Conservation (phyloP, 1,140 invertebrate genomes). For the Trachymyrmex septentrionalis region DNA sequence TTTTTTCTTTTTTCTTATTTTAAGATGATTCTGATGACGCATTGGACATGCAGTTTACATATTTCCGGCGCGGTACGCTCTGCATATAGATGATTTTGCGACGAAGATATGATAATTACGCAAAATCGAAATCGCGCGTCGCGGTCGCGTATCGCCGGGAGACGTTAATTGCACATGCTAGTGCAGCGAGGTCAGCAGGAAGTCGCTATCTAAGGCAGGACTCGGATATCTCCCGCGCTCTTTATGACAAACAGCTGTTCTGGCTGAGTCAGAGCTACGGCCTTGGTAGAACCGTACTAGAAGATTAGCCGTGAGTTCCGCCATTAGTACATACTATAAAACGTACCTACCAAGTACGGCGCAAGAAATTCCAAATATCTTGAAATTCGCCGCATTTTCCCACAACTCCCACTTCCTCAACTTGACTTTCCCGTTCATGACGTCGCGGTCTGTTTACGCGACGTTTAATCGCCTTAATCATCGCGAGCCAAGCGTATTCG, state of each 20-base stretch:
- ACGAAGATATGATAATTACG: slow-evolving; percentile 42
- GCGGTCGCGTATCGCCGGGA: slow-evolving; percentile 51
- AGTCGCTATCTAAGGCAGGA: slow-evolving; percentile 81
- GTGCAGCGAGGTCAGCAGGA: slow-evolving; percentile 84
- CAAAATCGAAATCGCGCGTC: slow-evolving; percentile 59
- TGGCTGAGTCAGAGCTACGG: slow-evolving; percentile 78
- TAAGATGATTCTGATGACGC: background rate
- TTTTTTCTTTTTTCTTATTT: background rate
- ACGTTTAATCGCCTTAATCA: slow-evolving; percentile 59
- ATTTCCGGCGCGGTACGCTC: background rate
- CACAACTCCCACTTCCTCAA: background rate
- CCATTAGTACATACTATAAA: slow-evolving; percentile 33
- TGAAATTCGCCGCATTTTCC: slow-evolving; percentile 2
- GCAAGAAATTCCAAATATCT: slow-evolving; percentile 40
- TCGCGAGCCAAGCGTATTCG: slow-evolving; percentile 29
- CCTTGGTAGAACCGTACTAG: slow-evolving; percentile 79
- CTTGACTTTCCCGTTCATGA: background rate
- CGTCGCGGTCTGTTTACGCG: slow-evolving; percentile 16
- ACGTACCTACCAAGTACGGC: slow-evolving; percentile 8
- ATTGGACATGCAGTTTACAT: background rate
- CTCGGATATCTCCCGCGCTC: slow-evolving; percentile 76
- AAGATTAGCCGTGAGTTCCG: slow-evolving; percentile 71
- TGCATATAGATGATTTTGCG: background rate
- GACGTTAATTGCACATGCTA: slow-evolving; percentile 68
- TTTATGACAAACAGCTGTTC: slow-evolving; percentile 82